These are phyloP conservation scores for Brienomyrus longianalis DNA, from an alignment of 2,113 vertebrate genomes.

Conservation along the genomic window DNA sequence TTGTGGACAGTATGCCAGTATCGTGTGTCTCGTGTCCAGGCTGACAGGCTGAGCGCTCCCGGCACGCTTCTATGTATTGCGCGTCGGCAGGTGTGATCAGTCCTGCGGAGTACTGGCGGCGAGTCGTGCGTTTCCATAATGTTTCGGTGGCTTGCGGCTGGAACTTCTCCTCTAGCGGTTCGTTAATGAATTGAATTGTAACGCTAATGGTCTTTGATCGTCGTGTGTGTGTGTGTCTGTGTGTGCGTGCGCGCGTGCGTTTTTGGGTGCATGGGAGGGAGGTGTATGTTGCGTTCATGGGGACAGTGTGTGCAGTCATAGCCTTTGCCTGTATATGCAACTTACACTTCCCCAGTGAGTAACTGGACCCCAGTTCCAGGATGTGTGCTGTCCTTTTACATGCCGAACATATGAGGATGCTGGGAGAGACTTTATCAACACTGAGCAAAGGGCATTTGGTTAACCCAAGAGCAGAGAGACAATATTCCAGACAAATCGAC, in stretches of 20 bases:
- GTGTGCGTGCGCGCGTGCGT: neutral
- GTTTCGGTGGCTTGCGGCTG: neutral
- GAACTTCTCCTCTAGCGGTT: neutral
- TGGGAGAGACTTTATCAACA: neutral
- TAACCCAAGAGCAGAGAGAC: neutral
- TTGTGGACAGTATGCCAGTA: neutral
- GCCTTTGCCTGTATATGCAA: neutral
- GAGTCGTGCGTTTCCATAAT: neutral
- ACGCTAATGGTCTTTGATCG: neutral
- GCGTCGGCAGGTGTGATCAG: neutral
- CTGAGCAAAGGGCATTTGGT: neutral
- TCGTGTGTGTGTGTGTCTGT: neutral
- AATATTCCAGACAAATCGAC: neutral
- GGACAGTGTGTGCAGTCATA: neutral
- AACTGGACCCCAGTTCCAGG: neutral
- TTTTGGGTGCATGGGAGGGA: neutral
- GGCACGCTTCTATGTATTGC: neutral
- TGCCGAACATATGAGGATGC: neutral
- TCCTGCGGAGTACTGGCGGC: neutral
- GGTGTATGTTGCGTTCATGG: neutral
- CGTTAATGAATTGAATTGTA: conserved; percentile 10
- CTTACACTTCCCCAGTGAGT: neutral
- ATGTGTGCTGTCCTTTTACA: neutral
- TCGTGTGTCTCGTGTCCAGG: neutral
- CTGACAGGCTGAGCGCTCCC: neutral